Base-by-base conservation (phyloP, 2,888 invertebrate species). In the Drosophila atroscutellata region DNA sequence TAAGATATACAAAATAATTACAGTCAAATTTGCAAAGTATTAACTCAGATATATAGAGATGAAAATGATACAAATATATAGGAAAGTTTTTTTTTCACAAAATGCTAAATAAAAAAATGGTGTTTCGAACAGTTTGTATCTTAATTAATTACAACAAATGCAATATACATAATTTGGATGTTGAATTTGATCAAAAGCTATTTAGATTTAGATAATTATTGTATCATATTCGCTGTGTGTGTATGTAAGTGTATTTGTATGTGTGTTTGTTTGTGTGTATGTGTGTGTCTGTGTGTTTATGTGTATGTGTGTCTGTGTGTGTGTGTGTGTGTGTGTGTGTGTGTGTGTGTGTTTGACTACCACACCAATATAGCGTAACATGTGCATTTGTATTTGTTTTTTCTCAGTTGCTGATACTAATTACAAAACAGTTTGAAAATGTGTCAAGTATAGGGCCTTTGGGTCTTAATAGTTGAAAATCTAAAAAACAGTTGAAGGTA, bases 71-170 rank as follows among this genome's bases (percentile, higher is more conserved):
- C 39, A 68, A 58, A 39, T 61, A 77, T 62, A 57, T 50, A 78
- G 50, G 24, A 63, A 68, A 57, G 24, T 60, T 36, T 64, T 59
- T 58, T 62, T 58, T 39, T 63, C 54, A 86, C 75, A 81, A 78
- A 83, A 86, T 88, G 81, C 86, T 86, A 80, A 89, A 83, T 68
- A 62, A 88, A 78, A 66, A 66, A 13, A 15, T 26, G 47, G 47
- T 61, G 49, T 62, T 65, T 61, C 52, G 28, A 74, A 78, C 62
- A 51, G 69, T 74, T 74, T 80, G 55, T 64, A 63, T 50, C 57
- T 72, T 52, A 66, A 58, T 50, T 47, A 71, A 67, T 45, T 85
- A 85, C 77, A 88, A 65, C 57, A 82, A 87, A 79, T 82, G 80
- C 77, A 77, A 71, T 59, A 52, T 60, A 67, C 56, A 64, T 64